Percentiles rank a stretch among this genome's conserved stretches.
Evolutionary conservation across 2,113 vertebrate genomes (phyloP).

Genomic region (Ancistrus triradiatus): DNA sequence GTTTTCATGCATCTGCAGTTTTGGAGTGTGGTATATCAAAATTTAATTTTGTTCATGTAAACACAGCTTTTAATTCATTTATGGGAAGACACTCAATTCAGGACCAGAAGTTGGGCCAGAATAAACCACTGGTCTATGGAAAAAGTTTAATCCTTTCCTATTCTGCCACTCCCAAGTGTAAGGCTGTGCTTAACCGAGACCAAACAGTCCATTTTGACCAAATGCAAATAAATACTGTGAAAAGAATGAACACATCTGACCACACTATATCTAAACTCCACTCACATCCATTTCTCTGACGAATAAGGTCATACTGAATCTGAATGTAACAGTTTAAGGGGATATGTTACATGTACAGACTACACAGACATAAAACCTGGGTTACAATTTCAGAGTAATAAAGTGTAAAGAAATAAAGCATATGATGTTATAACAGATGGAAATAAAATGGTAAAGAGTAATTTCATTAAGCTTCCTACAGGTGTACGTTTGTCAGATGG

Average conservation of each 20-base stretch:
- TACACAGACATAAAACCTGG: background rate
- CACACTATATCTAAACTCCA: conserved; percentile 41
- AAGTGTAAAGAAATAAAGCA: no score
- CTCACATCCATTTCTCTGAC: background rate
- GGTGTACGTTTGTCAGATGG: no score
- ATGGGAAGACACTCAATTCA: conserved; percentile 67
- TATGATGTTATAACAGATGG: no score
- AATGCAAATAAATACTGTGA: conserved; percentile 66
- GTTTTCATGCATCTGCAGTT: no score
- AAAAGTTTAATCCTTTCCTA: conserved; percentile 62
- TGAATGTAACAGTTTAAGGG: background rate
- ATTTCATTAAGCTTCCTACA: no score
- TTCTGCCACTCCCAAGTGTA: conserved; percentile 55
- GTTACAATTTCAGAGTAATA: no score
- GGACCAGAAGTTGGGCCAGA: conserved; percentile 69
- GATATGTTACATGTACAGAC: background rate
- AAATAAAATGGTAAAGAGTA: no score
- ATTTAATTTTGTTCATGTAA: conserved; percentile 66
- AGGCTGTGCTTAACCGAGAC: conserved; percentile 55
- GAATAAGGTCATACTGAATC: conserved; percentile 2
- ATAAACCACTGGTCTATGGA: conserved; percentile 66
- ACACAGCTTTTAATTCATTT: conserved; percentile 59
- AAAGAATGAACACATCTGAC: conserved; percentile 55
- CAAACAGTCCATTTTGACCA: conserved; percentile 64
- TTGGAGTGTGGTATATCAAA: conserved; percentile 49